Conservation (phyloP, 1,140 invertebrate genomes). For the Drosophila nasuta region DNA sequence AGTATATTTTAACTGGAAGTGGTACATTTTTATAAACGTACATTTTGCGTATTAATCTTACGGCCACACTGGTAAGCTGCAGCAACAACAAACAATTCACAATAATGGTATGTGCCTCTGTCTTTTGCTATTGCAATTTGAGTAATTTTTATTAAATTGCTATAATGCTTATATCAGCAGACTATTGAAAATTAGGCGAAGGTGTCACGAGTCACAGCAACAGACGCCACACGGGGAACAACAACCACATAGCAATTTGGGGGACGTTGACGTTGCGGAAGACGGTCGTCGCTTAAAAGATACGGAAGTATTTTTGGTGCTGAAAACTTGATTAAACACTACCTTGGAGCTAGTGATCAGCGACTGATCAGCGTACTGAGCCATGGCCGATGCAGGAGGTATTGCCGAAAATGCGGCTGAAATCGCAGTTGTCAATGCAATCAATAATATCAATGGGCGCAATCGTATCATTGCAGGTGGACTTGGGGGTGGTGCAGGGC, state of each 20-base stretch:
- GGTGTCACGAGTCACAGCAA: constrained; percentile 26
- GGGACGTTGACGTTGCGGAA: constrained; percentile 35
- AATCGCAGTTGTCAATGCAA: constrained; percentile 71
- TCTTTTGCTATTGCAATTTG: constrained; percentile 21
- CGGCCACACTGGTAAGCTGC: constrained; percentile 6
- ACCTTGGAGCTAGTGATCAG: constrained; percentile 30
- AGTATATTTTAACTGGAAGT: neutral
- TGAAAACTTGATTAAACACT: constrained; percentile 44
- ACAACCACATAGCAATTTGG: constrained; percentile 15
- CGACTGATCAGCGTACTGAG: constrained; percentile 16
- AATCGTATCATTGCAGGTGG: constrained; percentile 58
- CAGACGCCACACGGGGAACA: constrained; percentile 10
- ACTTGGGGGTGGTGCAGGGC: constrained; percentile 28
- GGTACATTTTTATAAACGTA: neutral
- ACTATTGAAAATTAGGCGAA: constrained; percentile 13
- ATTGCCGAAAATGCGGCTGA: constrained; percentile 59
- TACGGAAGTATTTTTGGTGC: constrained; percentile 33
- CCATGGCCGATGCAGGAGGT: constrained; percentile 41
- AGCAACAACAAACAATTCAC: constrained; percentile 39
- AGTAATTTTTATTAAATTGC: constrained; percentile 12
- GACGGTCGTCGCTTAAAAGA: constrained; percentile 18
- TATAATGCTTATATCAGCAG: constrained; percentile 2
- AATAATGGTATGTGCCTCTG: constrained; percentile 46
- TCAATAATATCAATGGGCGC: constrained; percentile 72
- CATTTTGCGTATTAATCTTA: neutral